Evolutionary conservation across 2,797 vertebrate genomes (phyloP).

Genomic region (Naso thynnoides): DNA sequence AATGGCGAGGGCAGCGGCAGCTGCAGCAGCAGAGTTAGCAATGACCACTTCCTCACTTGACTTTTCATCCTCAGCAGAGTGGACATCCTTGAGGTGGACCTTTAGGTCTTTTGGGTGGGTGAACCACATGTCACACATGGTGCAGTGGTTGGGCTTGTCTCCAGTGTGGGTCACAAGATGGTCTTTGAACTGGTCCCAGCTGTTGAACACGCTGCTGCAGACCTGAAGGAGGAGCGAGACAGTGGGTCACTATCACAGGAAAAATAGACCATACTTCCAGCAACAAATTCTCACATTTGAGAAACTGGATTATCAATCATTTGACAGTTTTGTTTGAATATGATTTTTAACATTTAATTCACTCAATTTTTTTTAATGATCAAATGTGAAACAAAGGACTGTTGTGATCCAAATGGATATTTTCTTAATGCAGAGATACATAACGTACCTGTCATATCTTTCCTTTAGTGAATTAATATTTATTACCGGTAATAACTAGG

Average conservation of each 20-base stretch:
- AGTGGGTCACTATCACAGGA: too few species aligned
- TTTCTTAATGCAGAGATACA: not conserved
- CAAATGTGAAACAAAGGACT: not conserved
- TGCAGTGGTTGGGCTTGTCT: slow-evolving; percentile 98
- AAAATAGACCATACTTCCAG: not conserved
- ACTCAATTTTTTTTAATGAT: too few species aligned
- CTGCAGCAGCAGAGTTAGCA: slow-evolving; percentile 86
- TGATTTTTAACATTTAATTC: too few species aligned
- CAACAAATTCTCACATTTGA: too few species aligned
- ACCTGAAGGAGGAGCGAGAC: slow-evolving; percentile 82
- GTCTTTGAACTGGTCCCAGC: slow-evolving; percentile 99
- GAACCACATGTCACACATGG: slow-evolving; percentile 97
- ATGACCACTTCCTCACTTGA: slow-evolving; percentile 83
- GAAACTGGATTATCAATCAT: too few species aligned
- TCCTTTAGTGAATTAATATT: too few species aligned
- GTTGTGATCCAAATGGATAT: not conserved
- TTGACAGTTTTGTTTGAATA: too few species aligned
- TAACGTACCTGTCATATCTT: too few species aligned
- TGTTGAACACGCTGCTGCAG: slow-evolving; percentile 97
- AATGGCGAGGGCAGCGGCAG: slow-evolving; percentile 76
- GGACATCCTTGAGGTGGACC: slow-evolving; percentile 89
- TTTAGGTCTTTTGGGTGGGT: slow-evolving; percentile 93
- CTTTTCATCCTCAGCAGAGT: slow-evolving; percentile 86
- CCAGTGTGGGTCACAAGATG: slow-evolving; percentile 97
- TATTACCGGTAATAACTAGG: too few species aligned